Base-by-base conservation (phyloP, 2,797 vertebrate genomes). In the Periparus ater region DNA sequence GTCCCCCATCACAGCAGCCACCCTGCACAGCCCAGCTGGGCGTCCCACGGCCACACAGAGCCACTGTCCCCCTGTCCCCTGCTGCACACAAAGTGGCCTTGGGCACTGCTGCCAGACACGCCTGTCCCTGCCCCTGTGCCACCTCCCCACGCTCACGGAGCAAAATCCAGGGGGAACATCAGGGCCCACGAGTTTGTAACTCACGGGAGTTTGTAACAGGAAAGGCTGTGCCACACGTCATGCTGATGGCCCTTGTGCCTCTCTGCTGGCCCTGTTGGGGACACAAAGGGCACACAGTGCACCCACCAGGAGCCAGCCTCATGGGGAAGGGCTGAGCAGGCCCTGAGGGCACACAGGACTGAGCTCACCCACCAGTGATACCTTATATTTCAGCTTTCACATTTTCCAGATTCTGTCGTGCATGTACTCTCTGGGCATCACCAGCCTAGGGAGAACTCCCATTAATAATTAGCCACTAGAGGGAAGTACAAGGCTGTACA, bases 1-100 rank as follows among this genome's bases (percentile, higher is more conserved):
- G 4, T 27, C 29, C 27, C 25, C 8, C 11, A 8, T 7, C 1
- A 0, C 4, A 0, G 0, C 63, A 27, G 17, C 20, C 62, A 13
- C 26, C 20, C 3, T 2, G n/a, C 62, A 21, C 16, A 18, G 57
- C 70, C 58, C 67, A 9, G 38, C 79, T 3, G 18, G 62, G 36
- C 53, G 42, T 44, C 44, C 13, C 45, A 0, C 3, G 34, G 57
- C 67, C 55, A 18, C 44, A 3, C 6, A 45, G 25, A 38, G 44
- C 26, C 82, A 6, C 38, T 22, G 29, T 27, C 16, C 61, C 61
- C 40, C 38, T 22, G 29, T 27, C 16, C 61, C 61, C 40, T 54
- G 51, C 66, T 17, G 55, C 4, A 6, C 20, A 38, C 4, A 0
- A 16, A 29, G 60, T 12, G 25, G 10, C 45, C 42, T 22, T 29